Percentiles rank a stretch among this genome's conserved stretches.
phyloP scores from a whole-genome alignment of 2,888 invertebrate species.

The Neoitamus cyanurus region DNA sequence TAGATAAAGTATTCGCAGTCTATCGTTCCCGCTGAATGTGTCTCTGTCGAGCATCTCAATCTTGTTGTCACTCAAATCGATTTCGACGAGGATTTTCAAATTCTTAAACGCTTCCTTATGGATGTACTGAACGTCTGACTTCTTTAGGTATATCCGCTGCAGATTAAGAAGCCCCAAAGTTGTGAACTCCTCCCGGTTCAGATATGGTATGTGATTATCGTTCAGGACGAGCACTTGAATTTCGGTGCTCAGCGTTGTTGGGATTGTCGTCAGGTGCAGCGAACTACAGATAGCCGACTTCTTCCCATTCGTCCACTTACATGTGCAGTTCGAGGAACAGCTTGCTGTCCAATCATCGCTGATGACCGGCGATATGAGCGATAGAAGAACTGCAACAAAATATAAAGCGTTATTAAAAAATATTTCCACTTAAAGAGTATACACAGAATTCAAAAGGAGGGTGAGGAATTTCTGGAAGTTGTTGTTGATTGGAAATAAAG shows the following conservation, averaged over 20 bases:
- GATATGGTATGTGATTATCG: slow-evolving; percentile 80
- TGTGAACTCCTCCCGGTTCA: slow-evolving; percentile 83
- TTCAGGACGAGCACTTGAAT: slow-evolving; percentile 87
- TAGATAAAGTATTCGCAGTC: slow-evolving; percentile 80
- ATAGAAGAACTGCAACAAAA: slow-evolving; percentile 4
- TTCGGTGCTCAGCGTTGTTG: slow-evolving; percentile 72
- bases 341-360: slow-evolving; percentile 82
- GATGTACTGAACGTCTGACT: slow-evolving; percentile 79
- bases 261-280: slow-evolving; percentile 82
- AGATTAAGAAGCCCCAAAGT: slow-evolving; percentile 83
- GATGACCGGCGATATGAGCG: slow-evolving; percentile 13
- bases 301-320: slow-evolving; percentile 93
- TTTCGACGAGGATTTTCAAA: slow-evolving; percentile 85
- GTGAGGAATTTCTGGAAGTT: no score
- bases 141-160: slow-evolving; percentile 83
- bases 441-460: no score
- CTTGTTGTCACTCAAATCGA: slow-evolving; percentile 87
- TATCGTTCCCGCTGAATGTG: slow-evolving; percentile 86
- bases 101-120: slow-evolving; percentile 88
- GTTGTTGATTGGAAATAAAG: no score
- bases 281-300: slow-evolving; percentile 88
- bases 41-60: slow-evolving; percentile 79
- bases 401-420: neutral
- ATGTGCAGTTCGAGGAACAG: slow-evolving; percentile 86
- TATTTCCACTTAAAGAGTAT: neutral